Percentiles rank a stretch among this genome's conserved stretches.
These are phyloP conservation scores for Sceliomorpha sp. DNA, from an alignment of 2,888 invertebrate species.

Conservation along the genomic window DNA sequence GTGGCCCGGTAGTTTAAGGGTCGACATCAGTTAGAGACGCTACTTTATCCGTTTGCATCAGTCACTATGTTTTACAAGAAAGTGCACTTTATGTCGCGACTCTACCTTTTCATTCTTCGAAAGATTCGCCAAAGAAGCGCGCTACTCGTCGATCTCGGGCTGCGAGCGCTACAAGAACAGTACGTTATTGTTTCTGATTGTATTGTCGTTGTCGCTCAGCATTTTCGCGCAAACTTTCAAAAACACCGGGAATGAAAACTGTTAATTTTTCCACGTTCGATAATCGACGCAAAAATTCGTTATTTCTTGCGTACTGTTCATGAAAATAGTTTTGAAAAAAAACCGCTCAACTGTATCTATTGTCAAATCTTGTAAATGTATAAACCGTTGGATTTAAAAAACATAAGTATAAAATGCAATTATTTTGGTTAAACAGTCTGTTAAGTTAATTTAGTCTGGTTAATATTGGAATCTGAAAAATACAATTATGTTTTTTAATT, in stretches of 20 bases:
- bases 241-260: constrained; percentile 17
- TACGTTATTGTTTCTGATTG: constrained; percentile 60
- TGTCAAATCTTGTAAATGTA: too few relatives aligned
- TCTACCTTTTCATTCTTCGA: constrained; percentile 29
- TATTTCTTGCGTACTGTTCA: too few relatives aligned
- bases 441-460: too few relatives aligned
- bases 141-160: constrained; percentile 32
- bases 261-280: constrained; percentile 4
- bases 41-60: constrained; percentile 32
- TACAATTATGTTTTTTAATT: too few relatives aligned
- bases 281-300: constrained; percentile 3
- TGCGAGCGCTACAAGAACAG: constrained; percentile 37
- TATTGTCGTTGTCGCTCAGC: constrained; percentile 47
- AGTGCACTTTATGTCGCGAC: constrained; percentile 68
- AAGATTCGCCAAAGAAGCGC: constrained; percentile 37
- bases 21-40: constrained; percentile 19
- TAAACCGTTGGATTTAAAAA: too few relatives aligned
- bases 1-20: neutral
- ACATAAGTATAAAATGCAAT: too few relatives aligned
- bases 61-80: constrained; percentile 60
- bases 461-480: too few relatives aligned
- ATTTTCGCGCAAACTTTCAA: constrained; percentile 17
- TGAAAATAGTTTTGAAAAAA: too few relatives aligned
- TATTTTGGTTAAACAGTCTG: too few relatives aligned
- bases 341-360: too few relatives aligned